Base-by-base conservation (phyloP, 1,140 invertebrate species). In the Eciton burchellii region DNA sequence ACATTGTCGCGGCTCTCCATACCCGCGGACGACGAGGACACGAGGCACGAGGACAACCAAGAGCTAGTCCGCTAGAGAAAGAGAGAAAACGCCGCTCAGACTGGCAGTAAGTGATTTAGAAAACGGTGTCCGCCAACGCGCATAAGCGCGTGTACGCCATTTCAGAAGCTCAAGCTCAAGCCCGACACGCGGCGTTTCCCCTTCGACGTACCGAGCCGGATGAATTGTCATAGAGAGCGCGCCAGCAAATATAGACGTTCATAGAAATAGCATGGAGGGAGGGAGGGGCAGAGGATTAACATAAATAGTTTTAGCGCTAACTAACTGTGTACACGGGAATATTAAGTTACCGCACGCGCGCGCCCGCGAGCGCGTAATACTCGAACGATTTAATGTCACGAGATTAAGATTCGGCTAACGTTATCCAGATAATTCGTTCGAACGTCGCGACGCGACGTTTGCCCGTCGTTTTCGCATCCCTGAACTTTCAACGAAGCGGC, bases 111-210 rank as follows among this genome's bases (percentile, higher is more conserved):
- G 84, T 89, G 90, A 90, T 91, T 91, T 91, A 90, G 89, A 91
- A 90, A 90, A 89, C 87, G 56, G 60, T 86, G 90, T 91, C 91
- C 90, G 86, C 89, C 91, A 88, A 92, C 90, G 92, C 90, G 82
- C 81, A 66, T 76, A 82, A 88, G 54, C 72, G 84, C 85, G 85
- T n/a, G n/a, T 68, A 54, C 83, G 82, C 88, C 91, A 92, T 92
- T 84, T 73, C 9, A 65, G 83, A 87, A 90, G 63, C 91, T 92
- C 89, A 90, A 91, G 77, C 68, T 84, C 82, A n/a, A n/a, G 77
- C 60, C 70, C 81, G 70, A 85, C 82, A 83, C 76, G 29, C 43
- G n/a, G 35, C 56, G 35, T 56, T 45, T 71, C 43, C 62, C 72
- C 59, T 83, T 52, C 82, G 84, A 86, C 84, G 26, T 66, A 35